Base-by-base conservation (phyloP, 1,140 invertebrate species). In the Bombus picipes region DNA sequence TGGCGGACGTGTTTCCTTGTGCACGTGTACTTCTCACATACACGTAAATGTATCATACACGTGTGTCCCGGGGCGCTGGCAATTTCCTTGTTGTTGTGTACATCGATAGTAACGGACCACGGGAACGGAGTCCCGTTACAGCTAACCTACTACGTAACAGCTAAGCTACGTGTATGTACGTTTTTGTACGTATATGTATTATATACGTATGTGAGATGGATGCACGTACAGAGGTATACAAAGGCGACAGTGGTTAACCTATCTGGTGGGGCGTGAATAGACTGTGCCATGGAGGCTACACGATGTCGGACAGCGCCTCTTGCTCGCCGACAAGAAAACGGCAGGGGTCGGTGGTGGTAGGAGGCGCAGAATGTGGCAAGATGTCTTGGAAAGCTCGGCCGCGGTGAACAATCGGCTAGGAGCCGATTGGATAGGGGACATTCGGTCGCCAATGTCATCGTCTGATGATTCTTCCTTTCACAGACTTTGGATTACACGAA, bases 261-360 rank as follows among this genome's bases (percentile, higher is more conserved):
- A 92, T 92, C 92, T 92, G 90, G 87, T 91, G 85, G 90, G 93
- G 93, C 87, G 92, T 93, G 92, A 94, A 94, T 94, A 91, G 93
- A 94, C 88, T 91, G 83, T 85, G 87, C 90, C 92, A 91, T 92
- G 81, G 86, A 86, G 82, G 83, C 86, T 92, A 92, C 92, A 91
- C 86, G 92, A 93, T 94, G 92, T 94, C 89, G 90, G 88, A 93
- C 89, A 92, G 77, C 87, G 73, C 77, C 89, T 89, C 89, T 90
- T 91, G 85, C 87, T 86, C 89, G 89, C 83, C 82, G 87, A 90
- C 91, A 91, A 78, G 81, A 90, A 90, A 89, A 91, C 89, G 89
- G 89, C 91, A 91, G 86, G 79, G 53, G 34, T 72, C 80, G 71
- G n/a, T 66, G 87, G 65, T 76, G 87, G 90, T 90, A 87, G 87